A percentile compares a stretch with the other conserved stretches of the same genome.
Conservation (phyloP, 1,140 invertebrate genomes). For the Araneus ventricosus region DNA sequence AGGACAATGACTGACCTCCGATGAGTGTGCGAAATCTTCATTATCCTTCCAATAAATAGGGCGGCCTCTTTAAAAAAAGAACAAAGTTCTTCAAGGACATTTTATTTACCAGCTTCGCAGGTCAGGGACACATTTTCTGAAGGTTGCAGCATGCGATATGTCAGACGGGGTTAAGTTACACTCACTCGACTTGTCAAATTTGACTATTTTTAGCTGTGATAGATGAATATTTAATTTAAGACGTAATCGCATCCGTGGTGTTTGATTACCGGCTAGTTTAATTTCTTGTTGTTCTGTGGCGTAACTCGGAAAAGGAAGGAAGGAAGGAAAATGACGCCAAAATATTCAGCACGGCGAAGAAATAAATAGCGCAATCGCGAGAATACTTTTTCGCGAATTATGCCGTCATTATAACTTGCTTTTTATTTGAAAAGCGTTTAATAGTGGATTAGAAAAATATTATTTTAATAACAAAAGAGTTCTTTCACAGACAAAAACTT, state of each 20-base stretch:
- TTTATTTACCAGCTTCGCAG: background rate
- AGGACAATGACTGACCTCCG: slow-evolving; percentile 11
- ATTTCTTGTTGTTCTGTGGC: background rate
- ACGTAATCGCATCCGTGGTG: background rate
- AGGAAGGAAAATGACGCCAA: too few species aligned
- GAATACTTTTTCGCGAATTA: too few species aligned
- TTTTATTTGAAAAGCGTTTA: too few species aligned
- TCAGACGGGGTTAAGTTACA: background rate
- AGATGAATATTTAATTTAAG: background rate
- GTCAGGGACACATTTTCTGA: background rate
- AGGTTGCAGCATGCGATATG: background rate
- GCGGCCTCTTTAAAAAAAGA: background rate
- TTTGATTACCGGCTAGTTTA: background rate
- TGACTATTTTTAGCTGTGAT: background rate
- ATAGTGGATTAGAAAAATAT: too few species aligned
- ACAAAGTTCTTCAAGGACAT: background rate
- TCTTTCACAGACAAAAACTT: too few species aligned
- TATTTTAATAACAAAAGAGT: too few species aligned
- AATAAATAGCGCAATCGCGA: too few species aligned
- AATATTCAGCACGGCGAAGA: too few species aligned
- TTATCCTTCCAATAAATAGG: too few species aligned
- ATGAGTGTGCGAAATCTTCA: too few species aligned
- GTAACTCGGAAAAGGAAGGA: too few species aligned
- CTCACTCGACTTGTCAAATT: background rate
- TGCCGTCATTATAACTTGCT: too few species aligned